Base-by-base conservation (phyloP, 2,888 invertebrate genomes). In the Tetanocera ferruginea region DNA sequence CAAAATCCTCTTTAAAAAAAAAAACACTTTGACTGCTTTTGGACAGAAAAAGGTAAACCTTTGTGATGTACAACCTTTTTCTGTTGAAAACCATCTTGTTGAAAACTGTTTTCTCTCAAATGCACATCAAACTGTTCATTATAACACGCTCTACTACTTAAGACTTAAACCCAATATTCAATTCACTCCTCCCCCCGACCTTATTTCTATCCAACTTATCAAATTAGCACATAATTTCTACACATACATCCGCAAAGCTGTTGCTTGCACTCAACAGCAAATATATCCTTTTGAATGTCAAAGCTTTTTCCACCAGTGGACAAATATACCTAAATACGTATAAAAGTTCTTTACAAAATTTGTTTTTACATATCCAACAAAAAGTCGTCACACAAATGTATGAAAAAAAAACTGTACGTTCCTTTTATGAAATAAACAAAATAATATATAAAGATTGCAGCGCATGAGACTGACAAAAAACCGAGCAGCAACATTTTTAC, bases 241-340 rank as follows among this genome's bases (percentile, higher is more conserved):
- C 37, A 37, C 66, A 66, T 66, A 3, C 37, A 8, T 2, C 3
- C 19, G 57, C 64, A 49, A 17, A 43, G 49, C 52, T 37, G 66
- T 23, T 43, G 19, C 19, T 3, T 8, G 8, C 66, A 19, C 37
- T 34, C 37, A 37, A 37, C 5, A 66, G 23, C 19, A 69, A 43
- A 23, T 25, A 34, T 52, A 57, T 37, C 57, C 57, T 67, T 43
- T 43, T 14, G 8, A 72, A 71, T 72, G 72, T 28, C 37, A 72
- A 43, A 43, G 43, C 57, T 34, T 55, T 60, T 72, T 71, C 5
- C 57, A 57, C 37, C 23, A 60, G 19, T 34, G 34, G 8, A 23
- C 64, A 66, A 74, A 66, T 66, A 66, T 74, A n/a, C n/a, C 66
- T 74, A 49, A 11, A 66, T 74, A 66, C 64, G 74, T 64, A 28